Evolutionary conservation across 2,888 invertebrate genomes (phyloP).

Genomic region (Agrotis exclamationis): DNA sequence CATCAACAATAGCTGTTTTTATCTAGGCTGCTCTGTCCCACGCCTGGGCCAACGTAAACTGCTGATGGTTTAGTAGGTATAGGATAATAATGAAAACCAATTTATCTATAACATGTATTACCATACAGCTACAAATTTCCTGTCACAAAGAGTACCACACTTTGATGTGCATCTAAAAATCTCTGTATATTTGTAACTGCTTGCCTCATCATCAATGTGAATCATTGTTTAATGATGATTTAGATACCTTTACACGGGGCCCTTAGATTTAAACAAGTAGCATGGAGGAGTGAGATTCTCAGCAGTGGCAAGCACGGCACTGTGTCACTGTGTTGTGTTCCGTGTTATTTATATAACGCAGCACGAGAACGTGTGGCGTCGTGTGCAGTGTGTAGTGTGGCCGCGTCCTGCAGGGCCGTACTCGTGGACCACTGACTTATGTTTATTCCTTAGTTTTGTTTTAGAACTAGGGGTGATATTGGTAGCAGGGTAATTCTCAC

Average conservation of each 20-base stretch:
- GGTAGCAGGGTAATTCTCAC: not conserved
- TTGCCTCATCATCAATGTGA: no score
- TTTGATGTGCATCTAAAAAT: no score
- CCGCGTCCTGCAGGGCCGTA: not conserved
- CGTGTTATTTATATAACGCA: slow-evolving; percentile 56
- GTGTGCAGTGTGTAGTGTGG: slow-evolving; percentile 6
- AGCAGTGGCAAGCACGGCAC: slow-evolving; percentile 25
- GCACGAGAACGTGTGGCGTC: slow-evolving; percentile 32
- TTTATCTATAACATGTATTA: not conserved
- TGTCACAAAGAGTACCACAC: no score
- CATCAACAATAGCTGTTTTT: no score
- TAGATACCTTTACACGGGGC: no score
- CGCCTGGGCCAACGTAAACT: no score
- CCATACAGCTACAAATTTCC: no score
- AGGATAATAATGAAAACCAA: not conserved
- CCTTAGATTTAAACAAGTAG: not conserved
- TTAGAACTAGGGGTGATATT: not conserved
- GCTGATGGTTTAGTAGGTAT: no score
- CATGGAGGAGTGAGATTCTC: slow-evolving; percentile 19
- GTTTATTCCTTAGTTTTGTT: slow-evolving; percentile 22
- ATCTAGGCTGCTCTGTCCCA: no score
- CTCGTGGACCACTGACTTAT: slow-evolving; percentile 8
- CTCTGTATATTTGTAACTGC: no score
- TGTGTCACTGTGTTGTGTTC: slow-evolving; percentile 51
- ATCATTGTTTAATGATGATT: no score